Conservation (phyloP, 2,113 vertebrate genomes). For the Pluvialis apricaria region DNA sequence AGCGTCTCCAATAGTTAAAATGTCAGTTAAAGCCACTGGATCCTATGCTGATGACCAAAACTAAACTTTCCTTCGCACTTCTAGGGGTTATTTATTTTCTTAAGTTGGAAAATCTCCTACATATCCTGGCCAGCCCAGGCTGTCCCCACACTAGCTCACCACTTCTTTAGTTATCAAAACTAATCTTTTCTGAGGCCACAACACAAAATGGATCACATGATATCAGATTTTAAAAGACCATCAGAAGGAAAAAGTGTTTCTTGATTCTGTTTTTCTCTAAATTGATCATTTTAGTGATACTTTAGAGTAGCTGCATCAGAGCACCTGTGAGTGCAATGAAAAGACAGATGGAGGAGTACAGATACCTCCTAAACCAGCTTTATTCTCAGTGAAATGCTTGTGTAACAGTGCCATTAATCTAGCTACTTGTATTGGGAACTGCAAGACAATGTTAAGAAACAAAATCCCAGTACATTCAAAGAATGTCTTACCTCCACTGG, state of each 20-base stretch:
- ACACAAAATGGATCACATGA: background rate
- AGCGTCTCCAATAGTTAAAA: background rate
- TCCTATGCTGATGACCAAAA: background rate
- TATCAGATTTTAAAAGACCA: background rate
- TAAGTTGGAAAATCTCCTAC: background rate
- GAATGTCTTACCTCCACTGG: slow-evolving; percentile 73
- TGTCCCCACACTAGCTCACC: background rate
- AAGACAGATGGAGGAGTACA: background rate
- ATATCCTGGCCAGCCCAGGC: background rate
- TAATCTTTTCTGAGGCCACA: background rate
- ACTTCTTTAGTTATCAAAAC: background rate
- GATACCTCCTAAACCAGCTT: background rate
- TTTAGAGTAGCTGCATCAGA: background rate
- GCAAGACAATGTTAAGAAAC: background rate
- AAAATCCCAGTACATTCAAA: background rate
- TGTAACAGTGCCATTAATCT: background rate
- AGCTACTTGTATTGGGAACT: background rate
- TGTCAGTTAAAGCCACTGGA: background rate
- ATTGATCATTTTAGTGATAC: background rate
- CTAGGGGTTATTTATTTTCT: background rate
- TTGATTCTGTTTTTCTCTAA: background rate
- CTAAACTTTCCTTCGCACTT: background rate
- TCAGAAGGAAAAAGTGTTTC: background rate
- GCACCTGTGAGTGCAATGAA: background rate
- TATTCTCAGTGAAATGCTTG: background rate